A percentile compares a stretch with the other conserved stretches of the same genome.
Evolutionary conservation across 2,888 invertebrate species (phyloP).

Genomic region (Hecatera dysodea): DNA sequence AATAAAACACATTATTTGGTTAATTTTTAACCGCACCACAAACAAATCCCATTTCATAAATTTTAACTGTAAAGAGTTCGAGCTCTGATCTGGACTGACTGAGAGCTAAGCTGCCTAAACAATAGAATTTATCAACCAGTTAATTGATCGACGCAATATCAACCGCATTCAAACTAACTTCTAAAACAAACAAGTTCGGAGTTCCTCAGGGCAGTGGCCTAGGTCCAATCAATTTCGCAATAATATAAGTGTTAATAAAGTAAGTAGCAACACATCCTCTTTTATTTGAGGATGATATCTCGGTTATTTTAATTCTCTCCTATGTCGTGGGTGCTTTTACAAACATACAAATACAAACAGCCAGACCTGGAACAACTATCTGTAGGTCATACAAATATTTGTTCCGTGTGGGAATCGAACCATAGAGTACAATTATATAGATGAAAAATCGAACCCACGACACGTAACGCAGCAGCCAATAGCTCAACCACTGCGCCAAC

Average conservation of each 20-base stretch:
- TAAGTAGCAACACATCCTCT: background rate
- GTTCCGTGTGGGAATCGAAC: too few species aligned
- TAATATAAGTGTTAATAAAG: background rate
- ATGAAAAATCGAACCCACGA: too few species aligned
- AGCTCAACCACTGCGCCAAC: too few species aligned
- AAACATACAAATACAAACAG: too few species aligned
- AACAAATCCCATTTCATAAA: background rate
- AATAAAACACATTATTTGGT: background rate
- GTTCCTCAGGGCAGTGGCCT: background rate
- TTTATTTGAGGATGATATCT: background rate
- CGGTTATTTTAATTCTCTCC: background rate
- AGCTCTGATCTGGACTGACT: too few species aligned
- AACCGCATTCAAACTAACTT: background rate
- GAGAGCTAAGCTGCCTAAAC: background rate
- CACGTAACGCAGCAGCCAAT: too few species aligned
- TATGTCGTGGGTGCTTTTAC: too few species aligned
- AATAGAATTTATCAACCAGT: background rate
- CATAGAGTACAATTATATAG: too few species aligned
- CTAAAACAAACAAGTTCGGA: background rate
- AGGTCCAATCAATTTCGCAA: background rate
- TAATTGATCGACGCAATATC: background rate
- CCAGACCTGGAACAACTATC: too few species aligned
- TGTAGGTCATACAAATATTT: too few species aligned
- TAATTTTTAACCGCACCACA: background rate
- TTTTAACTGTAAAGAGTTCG: background rate